These are phyloP conservation scores for Listronotus bonariensis DNA, from an alignment of 1,140 invertebrate species.

Conservation along the genomic window DNA sequence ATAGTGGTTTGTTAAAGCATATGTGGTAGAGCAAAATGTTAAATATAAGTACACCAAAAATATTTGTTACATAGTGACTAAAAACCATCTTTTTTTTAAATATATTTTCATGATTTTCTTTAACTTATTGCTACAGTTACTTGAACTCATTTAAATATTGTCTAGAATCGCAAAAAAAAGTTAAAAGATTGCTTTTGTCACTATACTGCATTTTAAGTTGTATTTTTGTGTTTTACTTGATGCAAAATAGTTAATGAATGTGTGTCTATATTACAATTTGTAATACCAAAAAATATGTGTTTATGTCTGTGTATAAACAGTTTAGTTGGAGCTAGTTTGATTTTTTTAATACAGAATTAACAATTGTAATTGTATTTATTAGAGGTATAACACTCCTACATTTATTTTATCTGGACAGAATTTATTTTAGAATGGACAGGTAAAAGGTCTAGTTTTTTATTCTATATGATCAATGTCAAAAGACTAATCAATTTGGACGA, in stretches of 20 bases:
- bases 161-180: constrained; percentile 13
- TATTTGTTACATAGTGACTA: constrained; percentile 21
- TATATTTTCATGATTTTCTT: constrained; percentile 8
- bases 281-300: constrained; percentile 33
- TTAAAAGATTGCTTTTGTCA: constrained; percentile 25
- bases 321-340: constrained; percentile 10
- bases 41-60: constrained; percentile 30
- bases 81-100: constrained; percentile 7
- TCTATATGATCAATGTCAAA: constrained; percentile 39
- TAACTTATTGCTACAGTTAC: constrained; percentile 31
- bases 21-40: constrained; percentile 7
- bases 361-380: constrained; percentile 7
- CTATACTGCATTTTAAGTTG: constrained; percentile 22
- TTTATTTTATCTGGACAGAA: constrained; percentile 45
- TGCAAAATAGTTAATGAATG: constrained; percentile 15
- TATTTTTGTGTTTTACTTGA: constrained; percentile 18
- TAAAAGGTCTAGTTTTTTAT: constrained; percentile 49
- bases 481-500: constrained; percentile 44
- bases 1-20: constrained; percentile 23
- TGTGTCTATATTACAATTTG: constrained; percentile 32
- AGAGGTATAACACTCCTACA: constrained; percentile 11
- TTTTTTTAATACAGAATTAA: constrained; percentile 9
- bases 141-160: constrained; percentile 26
- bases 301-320: constrained; percentile 23
- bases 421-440: constrained; percentile 47